Conservation (phyloP, 2,113 vertebrate species). For the Spermophilus dauricus region DNA sequence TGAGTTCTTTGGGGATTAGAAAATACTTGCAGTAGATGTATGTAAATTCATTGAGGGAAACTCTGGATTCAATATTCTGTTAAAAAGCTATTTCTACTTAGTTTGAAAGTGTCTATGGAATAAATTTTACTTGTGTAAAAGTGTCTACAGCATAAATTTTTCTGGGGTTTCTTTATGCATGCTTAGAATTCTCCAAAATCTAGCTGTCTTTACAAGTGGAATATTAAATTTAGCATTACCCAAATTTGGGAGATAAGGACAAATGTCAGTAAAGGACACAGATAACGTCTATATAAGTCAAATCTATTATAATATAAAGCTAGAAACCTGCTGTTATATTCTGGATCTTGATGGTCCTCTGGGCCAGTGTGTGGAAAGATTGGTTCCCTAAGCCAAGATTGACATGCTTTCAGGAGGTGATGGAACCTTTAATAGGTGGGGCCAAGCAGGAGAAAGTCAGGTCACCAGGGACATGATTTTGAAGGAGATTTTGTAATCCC, state of each 20-base stretch:
- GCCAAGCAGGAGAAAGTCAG: neutral
- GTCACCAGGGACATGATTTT: neutral
- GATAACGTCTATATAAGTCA: neutral
- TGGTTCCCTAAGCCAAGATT: no score
- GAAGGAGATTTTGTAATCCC: neutral
- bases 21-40: neutral
- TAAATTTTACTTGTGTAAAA: neutral
- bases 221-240: neutral
- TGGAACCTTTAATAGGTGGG: neutral
- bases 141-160: neutral
- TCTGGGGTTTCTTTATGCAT: neutral
- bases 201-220: neutral
- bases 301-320: neutral
- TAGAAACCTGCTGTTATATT: neutral
- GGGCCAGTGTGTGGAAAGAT: neutral
- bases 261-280: neutral
- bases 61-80: neutral
- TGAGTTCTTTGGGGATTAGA: neutral
- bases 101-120: neutral
- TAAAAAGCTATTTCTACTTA: neutral
- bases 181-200: neutral
- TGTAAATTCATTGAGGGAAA: neutral
- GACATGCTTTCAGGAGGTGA: no score
- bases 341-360: neutral
- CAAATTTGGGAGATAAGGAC: neutral